Base-by-base conservation (phyloP, 2,888 invertebrate species). In the Synanthedon andrenaeformis region DNA sequence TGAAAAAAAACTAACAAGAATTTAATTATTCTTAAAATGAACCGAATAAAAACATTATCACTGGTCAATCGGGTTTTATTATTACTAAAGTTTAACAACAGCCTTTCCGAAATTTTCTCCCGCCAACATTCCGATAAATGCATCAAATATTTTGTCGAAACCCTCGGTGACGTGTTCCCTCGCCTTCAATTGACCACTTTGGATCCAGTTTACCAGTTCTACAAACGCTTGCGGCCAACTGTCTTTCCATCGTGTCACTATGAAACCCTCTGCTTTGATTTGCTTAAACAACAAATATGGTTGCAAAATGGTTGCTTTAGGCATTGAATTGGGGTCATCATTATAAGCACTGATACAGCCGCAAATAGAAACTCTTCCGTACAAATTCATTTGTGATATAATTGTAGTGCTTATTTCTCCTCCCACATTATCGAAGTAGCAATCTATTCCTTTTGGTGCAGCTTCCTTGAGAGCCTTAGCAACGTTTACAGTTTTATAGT, bases 351-450 rank as follows among this genome's bases (percentile, higher is more conserved):
- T 79, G 28, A 81, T 83, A 45, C 72, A 66, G 0, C 83, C 82
- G 55, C 79, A 79, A 4, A 70, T 66, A 0, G 72, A 54, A 2
- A 73, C 66, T 54, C 75, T 62, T 0, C 91, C 91, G 58, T 71
- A 77, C 8, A 53, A 52, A 55, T 86, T 90, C 91, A 91, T 91
- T 56, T 89, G 85, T 51, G 76, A 72, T 3, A 90, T 73, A 4
- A 91, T 83, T 1, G 69, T 72, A 51, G 80, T 81, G 17, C 89
- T 89, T 19, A 90, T 79, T 50, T 89, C 87, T 13, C 91, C 91
- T 1, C 92, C 92, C 14, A 92, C 93, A 66, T 92, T 93, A 65
- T 93, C 93, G 67, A 92, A 93, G 66, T 90, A 93, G 61, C 91
- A 91, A 65, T 93, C 92, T 0, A 93, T 76, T 3, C 92, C 92